Conservation (phyloP, 2,888 invertebrate genomes). For the Rambutsinella grinnellia region DNA sequence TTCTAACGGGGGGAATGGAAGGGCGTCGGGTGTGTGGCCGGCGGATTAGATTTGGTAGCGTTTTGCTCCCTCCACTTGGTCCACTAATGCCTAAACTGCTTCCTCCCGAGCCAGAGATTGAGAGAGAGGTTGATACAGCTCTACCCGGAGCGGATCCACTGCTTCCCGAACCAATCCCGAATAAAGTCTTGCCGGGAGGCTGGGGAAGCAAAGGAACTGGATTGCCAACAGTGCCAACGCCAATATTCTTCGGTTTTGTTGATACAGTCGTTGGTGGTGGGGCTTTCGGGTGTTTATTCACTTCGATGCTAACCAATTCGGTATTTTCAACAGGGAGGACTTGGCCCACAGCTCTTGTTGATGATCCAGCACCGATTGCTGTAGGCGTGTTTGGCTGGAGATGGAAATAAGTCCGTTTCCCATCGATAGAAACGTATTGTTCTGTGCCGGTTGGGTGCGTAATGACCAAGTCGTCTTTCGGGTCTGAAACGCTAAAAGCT, state of each 20-base stretch:
- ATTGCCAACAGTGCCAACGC: constrained; percentile 58
- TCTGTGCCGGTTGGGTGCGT: constrained; percentile 82
- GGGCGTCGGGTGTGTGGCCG: constrained; percentile 62
- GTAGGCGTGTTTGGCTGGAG: constrained; percentile 74
- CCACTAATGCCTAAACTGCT: constrained; percentile 27
- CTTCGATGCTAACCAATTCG: constrained; percentile 29
- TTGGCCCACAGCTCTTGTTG: constrained; percentile 55
- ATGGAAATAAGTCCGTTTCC: constrained; percentile 89
- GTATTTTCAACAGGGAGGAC: constrained; percentile 43
- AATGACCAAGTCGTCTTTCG: constrained; percentile 74
- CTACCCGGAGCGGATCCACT: constrained; percentile 41
- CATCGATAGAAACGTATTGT: constrained; percentile 92
- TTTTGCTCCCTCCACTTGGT: constrained; percentile 39
- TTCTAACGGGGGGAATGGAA: constrained; percentile 71
- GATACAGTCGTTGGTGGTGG: background rate
- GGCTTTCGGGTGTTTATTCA: constrained; percentile 29
- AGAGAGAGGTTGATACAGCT: constrained; percentile 56
- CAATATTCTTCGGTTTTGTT: constrained; percentile 40
- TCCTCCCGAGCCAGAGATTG: constrained; percentile 42
- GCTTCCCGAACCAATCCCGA: constrained; percentile 36
- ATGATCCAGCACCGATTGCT: constrained; percentile 67
- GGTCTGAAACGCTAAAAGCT: constrained; percentile 72
- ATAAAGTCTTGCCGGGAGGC: constrained; percentile 49
- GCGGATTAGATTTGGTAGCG: constrained; percentile 60
- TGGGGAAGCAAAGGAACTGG: constrained; percentile 55